These are phyloP conservation scores for Drosophila busckii DNA, from an alignment of 1,140 invertebrate genomes.

Conservation along the genomic window DNA sequence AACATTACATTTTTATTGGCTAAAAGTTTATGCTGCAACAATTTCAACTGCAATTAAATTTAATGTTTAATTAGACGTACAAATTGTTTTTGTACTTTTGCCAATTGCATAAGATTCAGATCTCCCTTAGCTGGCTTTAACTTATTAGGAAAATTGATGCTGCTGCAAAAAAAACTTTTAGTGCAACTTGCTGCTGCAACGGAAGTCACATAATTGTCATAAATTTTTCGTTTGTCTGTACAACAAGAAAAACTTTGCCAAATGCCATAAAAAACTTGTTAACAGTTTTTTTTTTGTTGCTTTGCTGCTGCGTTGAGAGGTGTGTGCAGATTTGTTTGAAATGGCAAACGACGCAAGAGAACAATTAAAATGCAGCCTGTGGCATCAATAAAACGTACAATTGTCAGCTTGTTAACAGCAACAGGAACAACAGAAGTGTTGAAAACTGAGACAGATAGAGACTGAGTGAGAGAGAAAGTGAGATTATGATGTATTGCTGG, in stretches of 20 bases:
- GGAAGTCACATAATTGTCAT: constrained; percentile 52
- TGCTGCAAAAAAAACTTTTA: too few relatives aligned
- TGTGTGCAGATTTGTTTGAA: too few relatives aligned
- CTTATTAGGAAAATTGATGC: constrained; percentile 49
- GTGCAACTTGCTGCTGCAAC: constrained; percentile 23
- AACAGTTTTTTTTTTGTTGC: constrained; percentile 20
- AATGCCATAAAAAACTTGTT: constrained; percentile 35
- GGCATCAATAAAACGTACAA: constrained; percentile 48
- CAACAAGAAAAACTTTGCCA: constrained; percentile 5
- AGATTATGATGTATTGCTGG: too few relatives aligned
- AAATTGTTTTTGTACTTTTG: constrained; percentile 46
- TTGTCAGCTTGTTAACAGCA: constrained; percentile 47
- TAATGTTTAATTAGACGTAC: constrained; percentile 72
- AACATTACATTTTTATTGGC: too few relatives aligned
- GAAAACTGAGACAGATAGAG: too few relatives aligned
- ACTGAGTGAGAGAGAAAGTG: too few relatives aligned
- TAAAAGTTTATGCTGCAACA: constrained; percentile 27
- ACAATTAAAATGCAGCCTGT: constrained; percentile 59
- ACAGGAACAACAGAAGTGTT: too few relatives aligned
- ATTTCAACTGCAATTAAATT: constrained; percentile 72
- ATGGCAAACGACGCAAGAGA: constrained; percentile 33
- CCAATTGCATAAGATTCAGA: constrained; percentile 54
- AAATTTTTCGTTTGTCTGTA: constrained; percentile 16
- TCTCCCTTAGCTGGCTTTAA: constrained; percentile 12
- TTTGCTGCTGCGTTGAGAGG: too few relatives aligned